Evolutionary conservation across 2,888 invertebrate genomes (phyloP).

Genomic region (Romanomermis culicivorax): DNA sequence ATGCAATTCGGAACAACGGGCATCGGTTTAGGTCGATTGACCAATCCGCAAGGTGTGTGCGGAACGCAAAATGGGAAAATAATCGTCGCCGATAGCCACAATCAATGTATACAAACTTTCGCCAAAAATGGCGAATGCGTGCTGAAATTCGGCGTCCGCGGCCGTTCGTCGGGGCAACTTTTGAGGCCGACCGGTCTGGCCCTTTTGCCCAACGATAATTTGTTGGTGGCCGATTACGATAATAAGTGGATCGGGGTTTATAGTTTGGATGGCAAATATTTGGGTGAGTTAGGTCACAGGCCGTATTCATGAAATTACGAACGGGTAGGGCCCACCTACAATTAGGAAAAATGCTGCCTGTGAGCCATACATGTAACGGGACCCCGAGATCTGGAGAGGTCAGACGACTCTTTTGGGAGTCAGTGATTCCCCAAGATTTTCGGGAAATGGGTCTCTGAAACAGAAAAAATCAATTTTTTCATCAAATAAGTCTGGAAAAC

Average conservation of each 20-base stretch:
- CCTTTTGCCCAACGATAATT: background rate
- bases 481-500: no score
- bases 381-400: no score
- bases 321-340: no score
- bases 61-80: conserved; percentile 29
- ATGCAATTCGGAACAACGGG: conserved; percentile 34
- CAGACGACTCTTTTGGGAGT: no score
- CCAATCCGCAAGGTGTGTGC: conserved; percentile 36
- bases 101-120: conserved; percentile 32
- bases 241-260: conserved; percentile 36
- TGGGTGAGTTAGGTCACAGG: conserved; percentile 35
- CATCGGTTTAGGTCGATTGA: conserved; percentile 35
- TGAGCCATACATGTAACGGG: no score
- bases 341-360: no score
- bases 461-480: no score
- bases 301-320: no score
- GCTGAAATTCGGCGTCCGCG: conserved; percentile 31
- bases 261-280: conserved; percentile 34
- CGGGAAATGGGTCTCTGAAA: no score
- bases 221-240: conserved; percentile 35
- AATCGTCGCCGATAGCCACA: conserved; percentile 35
- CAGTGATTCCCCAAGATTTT: no score
- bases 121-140: conserved; percentile 32
- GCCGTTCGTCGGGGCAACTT: conserved; percentile 34
- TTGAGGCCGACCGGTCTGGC: conserved; percentile 37